A percentile compares a stretch with the other conserved stretches of the same genome.
Evolutionary conservation across 2,888 invertebrate species (phyloP).

Genomic region (Taenaris catops): DNA sequence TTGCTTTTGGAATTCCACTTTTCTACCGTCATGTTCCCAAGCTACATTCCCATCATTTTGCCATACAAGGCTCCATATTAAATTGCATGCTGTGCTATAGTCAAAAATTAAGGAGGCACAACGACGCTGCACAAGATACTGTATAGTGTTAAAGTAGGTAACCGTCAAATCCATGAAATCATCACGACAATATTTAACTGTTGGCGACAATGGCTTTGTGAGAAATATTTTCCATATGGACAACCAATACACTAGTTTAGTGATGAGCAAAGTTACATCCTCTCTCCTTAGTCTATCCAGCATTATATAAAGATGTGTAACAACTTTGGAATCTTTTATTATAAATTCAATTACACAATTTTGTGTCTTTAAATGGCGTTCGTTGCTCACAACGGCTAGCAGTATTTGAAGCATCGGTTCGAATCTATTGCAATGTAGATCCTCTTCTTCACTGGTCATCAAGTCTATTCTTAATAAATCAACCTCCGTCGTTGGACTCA

Average conservation of each 20-base stretch:
- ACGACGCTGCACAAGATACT: conserved; percentile 43
- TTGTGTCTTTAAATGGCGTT: conserved; percentile 55
- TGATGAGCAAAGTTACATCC: conserved; percentile 60
- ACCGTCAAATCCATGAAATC: conserved; percentile 52
- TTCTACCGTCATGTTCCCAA: conserved; percentile 33
- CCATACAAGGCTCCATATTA: conserved; percentile 46
- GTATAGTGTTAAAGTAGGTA: conserved; percentile 51
- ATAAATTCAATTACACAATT: conserved; percentile 44
- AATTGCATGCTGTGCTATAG: conserved; percentile 50
- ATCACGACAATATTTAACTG: conserved; percentile 45
- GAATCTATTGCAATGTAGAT: conserved; percentile 70
- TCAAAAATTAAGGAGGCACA: conserved; percentile 44
- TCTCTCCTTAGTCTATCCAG: conserved; percentile 58
- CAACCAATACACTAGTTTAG: conserved; percentile 67
- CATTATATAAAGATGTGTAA: conserved; percentile 49
- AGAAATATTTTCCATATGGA: conserved; percentile 55
- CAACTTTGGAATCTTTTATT: conserved; percentile 49
- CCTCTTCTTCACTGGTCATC: conserved; percentile 66
- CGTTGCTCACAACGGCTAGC: conserved; percentile 72
- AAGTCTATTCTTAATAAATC: conserved; percentile 70
- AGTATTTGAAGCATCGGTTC: conserved; percentile 80
- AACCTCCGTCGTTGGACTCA: conserved; percentile 79
- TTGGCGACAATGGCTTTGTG: conserved; percentile 42
- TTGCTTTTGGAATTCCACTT: conserved; percentile 76
- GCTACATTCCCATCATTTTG: conserved; percentile 35